phyloP scores from a whole-genome alignment of 2,888 invertebrate species.

The Troides oblongomaculatus region DNA sequence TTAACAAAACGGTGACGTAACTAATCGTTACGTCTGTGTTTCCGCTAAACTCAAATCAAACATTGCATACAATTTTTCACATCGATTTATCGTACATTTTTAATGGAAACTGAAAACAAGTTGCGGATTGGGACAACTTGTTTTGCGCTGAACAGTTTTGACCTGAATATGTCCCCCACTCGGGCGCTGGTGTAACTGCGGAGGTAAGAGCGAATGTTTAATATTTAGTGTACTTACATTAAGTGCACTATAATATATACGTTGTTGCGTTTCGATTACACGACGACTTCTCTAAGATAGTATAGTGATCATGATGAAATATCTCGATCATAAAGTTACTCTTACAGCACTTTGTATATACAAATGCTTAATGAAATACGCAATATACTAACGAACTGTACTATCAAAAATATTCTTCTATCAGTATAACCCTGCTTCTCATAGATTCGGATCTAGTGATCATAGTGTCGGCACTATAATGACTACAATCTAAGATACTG shows the following conservation, averaged over 20 bases:
- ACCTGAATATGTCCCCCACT: slow-evolving; percentile 20
- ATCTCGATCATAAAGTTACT: too few relatives aligned
- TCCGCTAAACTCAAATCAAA: slow-evolving; percentile 12
- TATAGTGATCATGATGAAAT: too few relatives aligned
- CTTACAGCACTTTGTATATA: too few relatives aligned
- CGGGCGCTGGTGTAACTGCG: slow-evolving; percentile 6
- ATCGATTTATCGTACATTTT: slow-evolving; percentile 25
- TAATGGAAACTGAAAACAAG: slow-evolving; percentile 30
- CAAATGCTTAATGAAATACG: too few relatives aligned
- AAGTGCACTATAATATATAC: not conserved
- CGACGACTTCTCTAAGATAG: too few relatives aligned
- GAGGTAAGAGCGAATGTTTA: not conserved
- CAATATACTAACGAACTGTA: too few relatives aligned
- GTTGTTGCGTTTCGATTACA: not conserved
- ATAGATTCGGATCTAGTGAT: too few relatives aligned
- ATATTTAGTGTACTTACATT: not conserved
- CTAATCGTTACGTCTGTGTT: not conserved
- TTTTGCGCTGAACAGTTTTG: slow-evolving; percentile 25
- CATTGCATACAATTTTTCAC: slow-evolving; percentile 24
- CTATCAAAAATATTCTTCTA: too few relatives aligned
- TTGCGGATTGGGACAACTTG: slow-evolving; percentile 21
- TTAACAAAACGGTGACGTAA: too few relatives aligned
- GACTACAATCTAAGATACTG: too few relatives aligned
- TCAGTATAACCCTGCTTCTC: too few relatives aligned
- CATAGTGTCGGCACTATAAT: too few relatives aligned